Base-by-base conservation (phyloP, 2,797 vertebrate species). In the Triplophysa bombifrons region DNA sequence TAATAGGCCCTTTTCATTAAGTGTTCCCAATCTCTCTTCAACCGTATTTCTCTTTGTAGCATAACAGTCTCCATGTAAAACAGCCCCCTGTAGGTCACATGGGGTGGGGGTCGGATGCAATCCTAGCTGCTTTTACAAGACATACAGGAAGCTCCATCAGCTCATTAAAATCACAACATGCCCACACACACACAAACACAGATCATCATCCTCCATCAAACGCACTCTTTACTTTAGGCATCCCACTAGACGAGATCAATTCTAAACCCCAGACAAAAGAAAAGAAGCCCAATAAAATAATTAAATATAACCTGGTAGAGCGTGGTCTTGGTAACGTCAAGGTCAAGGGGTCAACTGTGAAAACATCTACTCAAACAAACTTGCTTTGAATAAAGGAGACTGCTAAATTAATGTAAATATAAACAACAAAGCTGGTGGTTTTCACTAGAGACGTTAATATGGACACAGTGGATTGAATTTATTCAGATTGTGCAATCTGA, bases 111-210 rank as follows among this genome's bases (percentile, higher is more conserved):
- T 82, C 30, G 80, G 58, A 78, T 56, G 71, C 51, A 55, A 74
- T 80, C 80, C 76, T 86, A 51, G 25, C 64, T 80, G 80, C 72
- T 74, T 78, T 85, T 84, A 74, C 22, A 75, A 81, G 60, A 30
- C 46, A 53, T 38, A 68, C 63, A 79, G 72, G 74, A 84, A 56
- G 80, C 74, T 69, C 44, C 64, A 16, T 78, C 80, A 78, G 73
- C 82, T 84, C 80, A 84, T 85, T 86, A 85, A 75, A 78, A 38
- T 55, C 84, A 68, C 66, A 70, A 72, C 66, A 83, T 48, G 80
- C n/a, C 65, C 48, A 66, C 68, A 80, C 71, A 63, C 66, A 74
- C 65, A 80, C 68, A 68, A 50, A 82, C 72, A 53, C 66, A 60
- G 44, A 70, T 71, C 55, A 66, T 64, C 61, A 69, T 30, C 14